These are phyloP conservation scores for Ophion costatus DNA, from an alignment of 2,888 invertebrate species.

Conservation along the genomic window DNA sequence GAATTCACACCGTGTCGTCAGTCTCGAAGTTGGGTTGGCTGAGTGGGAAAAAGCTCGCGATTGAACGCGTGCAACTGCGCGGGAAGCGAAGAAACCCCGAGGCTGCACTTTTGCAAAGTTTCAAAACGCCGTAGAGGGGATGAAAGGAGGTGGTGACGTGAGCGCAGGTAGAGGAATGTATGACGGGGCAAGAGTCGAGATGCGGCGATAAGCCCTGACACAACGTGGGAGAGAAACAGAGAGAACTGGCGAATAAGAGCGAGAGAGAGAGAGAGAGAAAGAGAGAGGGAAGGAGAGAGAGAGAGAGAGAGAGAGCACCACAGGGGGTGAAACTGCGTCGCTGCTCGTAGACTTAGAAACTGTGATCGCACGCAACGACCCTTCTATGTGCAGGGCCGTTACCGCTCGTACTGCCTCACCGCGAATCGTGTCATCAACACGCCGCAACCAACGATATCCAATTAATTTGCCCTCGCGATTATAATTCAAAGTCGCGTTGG, in stretches of 20 bases:
- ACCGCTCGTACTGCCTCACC: constrained; percentile 56
- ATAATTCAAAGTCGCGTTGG: constrained; percentile 73
- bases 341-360: constrained; percentile 49
- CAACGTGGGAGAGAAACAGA: neutral
- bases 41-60: too few species aligned
- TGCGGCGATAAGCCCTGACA: constrained; percentile 21
- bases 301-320: constrained; percentile 2
- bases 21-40: neutral
- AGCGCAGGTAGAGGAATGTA: constrained; percentile 1
- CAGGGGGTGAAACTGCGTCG: constrained; percentile 8
- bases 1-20: neutral
- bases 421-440: constrained; percentile 75
- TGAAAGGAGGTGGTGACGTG: neutral
- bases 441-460: constrained; percentile 74
- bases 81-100: neutral
- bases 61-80: neutral
- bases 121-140: constrained; percentile 1
- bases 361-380: constrained; percentile 33
- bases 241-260: constrained; percentile 6
- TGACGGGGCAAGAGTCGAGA: neutral
- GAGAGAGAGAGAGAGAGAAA: constrained; percentile 12
- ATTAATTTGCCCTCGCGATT: constrained; percentile 76
- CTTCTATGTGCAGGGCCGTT: constrained; percentile 30
- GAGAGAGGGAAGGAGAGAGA: constrained; percentile 10
- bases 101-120: constrained; percentile 1